Evolutionary conservation across 2,888 invertebrate genomes (phyloP), one percentile per base, ranked within the genome.

Genomic region (Ditylenchus weischeri): DNA sequence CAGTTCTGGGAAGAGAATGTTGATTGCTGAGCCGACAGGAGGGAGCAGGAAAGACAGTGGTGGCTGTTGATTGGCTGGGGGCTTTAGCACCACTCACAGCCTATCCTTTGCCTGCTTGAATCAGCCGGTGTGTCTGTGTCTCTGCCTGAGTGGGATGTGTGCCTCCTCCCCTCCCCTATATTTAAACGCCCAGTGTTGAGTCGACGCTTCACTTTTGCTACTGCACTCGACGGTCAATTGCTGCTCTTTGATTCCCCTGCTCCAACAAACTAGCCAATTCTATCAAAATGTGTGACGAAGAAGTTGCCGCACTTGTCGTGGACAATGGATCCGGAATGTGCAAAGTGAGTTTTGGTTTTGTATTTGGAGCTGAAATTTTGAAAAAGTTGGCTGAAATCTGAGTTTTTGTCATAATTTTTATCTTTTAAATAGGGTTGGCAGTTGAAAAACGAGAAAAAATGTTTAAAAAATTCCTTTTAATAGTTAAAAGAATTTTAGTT

Each of bases 281-380:
- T 49, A 47, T 43, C 50, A 68, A 35, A 68, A 77, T 76, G 75
- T 74, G 69, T 48, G 92, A 93, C 89, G 92, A 93, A 86, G 92
- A 93, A 87, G 91, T 92, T 88, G 91, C 92, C 67, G 89, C 89
- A 70, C 86, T 90, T 75, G 89, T 90, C 68, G 74, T 74, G 19
- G 77, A 77, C 66, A 75, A 75, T 68, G 75, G 75, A 18, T 76
- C 77, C 54, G 75, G 75, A 36, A 78, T 75, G 76, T 76, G 75
- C 68, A 69, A 68, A 57, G 67, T 67, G 21, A 38, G 66, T 29
- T 29, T 29, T 5, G 5, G 5, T 29, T 29, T 29, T 29, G 29
- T 29, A 29, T 29, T 50, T 50, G 3, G 18, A 50, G 5, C 50
- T 21, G 21, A 19, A 50, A 50, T 4, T n/a, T 18, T n/a, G 54